phyloP scores from a whole-genome alignment of 2,797 vertebrate genomes.

The Cottoperca gobio region DNA sequence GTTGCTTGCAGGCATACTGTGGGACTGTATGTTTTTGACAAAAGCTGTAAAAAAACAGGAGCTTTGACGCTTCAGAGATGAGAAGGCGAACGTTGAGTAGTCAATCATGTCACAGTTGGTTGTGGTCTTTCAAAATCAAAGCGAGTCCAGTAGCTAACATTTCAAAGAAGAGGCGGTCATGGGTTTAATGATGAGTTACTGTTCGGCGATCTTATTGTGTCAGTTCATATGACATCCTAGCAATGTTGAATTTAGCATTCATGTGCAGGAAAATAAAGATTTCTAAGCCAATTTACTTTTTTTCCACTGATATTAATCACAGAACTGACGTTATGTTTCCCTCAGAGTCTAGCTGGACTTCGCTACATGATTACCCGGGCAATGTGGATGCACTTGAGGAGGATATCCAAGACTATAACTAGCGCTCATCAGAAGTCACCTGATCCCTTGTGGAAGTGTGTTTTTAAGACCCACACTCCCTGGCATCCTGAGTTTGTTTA shows the following conservation, averaged over 20 bases:
- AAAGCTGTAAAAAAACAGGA: conserved; percentile 3
- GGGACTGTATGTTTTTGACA: conserved; percentile 21
- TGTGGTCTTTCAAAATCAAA: conserved; percentile 19
- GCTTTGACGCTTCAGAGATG: conserved; percentile 42
- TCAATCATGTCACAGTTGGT: conserved; percentile 29
- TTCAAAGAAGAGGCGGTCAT: conserved; percentile 29
- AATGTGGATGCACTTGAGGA: conserved; percentile 62
- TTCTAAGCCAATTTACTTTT: conserved; percentile 25
- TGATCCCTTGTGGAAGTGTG: conserved; percentile 69
- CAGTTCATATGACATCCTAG: conserved; percentile 29
- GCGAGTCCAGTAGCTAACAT: conserved; percentile 27
- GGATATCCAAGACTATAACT: conserved; percentile 67
- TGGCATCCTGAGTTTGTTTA: conserved; percentile 79
- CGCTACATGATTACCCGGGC: conserved; percentile 34
- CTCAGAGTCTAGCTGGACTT: conserved; percentile 25
- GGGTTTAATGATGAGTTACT: conserved; percentile 29
- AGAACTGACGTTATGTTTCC: conserved; percentile 49
- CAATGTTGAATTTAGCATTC: conserved; percentile 30
- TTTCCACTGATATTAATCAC: conserved; percentile 42
- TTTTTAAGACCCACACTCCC: conserved; percentile 64
- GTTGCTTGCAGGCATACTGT: conserved; percentile 29
- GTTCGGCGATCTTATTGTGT: conserved; percentile 3
- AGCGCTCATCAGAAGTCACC: conserved; percentile 66
- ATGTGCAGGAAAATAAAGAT: conserved; percentile 16
- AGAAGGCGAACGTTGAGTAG: conserved; percentile 11